Evolutionary conservation across 1,140 invertebrate genomes (phyloP).

Genomic region (Lordiphosa mommai): DNA sequence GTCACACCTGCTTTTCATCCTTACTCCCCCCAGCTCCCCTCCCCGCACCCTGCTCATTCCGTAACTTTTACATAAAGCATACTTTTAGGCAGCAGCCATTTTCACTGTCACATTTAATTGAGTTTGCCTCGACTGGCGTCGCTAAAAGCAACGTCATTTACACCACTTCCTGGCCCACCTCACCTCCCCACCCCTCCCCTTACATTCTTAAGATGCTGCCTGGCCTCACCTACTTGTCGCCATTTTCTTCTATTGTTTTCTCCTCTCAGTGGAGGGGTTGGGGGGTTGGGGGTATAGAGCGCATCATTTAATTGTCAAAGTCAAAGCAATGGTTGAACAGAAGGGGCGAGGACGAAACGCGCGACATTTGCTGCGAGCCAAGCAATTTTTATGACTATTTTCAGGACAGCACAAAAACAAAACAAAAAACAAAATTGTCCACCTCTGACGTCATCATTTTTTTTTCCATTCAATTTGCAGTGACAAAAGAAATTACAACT

Average conservation of each 20-base stretch:
- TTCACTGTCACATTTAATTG: slow-evolving; percentile 78
- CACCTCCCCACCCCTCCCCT: too few relatives aligned
- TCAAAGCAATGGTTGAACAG: slow-evolving; percentile 8
- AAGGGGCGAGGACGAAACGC: background rate
- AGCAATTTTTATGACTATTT: slow-evolving; percentile 52
- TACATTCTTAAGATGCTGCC: slow-evolving; percentile 66
- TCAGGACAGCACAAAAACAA: background rate
- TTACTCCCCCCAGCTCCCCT: background rate
- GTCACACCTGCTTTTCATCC: background rate
- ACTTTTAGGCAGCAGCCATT: slow-evolving; percentile 67
- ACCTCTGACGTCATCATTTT: slow-evolving; percentile 33
- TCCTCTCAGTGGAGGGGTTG: slow-evolving; percentile 14
- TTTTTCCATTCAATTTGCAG: slow-evolving; percentile 68
- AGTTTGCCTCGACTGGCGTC: slow-evolving; percentile 54
- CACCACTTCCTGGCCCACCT: slow-evolving; percentile 14
- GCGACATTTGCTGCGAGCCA: slow-evolving; percentile 43
- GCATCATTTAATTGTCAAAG: slow-evolving; percentile 74
- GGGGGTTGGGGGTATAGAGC: background rate
- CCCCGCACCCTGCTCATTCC: background rate
- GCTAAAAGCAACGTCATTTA: slow-evolving; percentile 75
- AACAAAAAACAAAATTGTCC: background rate
- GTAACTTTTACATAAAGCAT: slow-evolving; percentile 51
- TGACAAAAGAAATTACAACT: slow-evolving; percentile 65
- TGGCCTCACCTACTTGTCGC: background rate
- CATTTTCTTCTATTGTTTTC: slow-evolving; percentile 36